Base-by-base conservation (phyloP, 2,888 invertebrate species). In the Dendrolimus houi region DNA sequence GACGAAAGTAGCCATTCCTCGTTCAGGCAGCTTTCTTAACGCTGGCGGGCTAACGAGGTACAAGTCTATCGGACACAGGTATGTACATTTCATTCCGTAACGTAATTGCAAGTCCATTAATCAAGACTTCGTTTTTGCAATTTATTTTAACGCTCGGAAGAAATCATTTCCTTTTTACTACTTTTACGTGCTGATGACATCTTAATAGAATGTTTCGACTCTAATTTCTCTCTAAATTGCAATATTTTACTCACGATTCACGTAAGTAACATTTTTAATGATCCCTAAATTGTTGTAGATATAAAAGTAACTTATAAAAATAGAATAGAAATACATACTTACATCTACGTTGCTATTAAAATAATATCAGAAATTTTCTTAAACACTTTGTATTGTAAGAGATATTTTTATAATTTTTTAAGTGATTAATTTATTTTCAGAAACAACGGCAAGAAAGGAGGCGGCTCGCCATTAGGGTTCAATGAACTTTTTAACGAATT, bases 401-500 rank as follows among this genome's bases (percentile, higher is more conserved):
- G 29, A 29, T 29, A 29, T 29, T 29, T 6, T 17, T 2, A 17
- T 2, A 17, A 17, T 17, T 17, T 17, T 17, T 54, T 55, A 53
- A 55, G 55, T 54, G 47, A 55, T 40, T 55, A 41, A 52, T 65
- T 62, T 53, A 54, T 57, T 91, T 92, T 63, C 85, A 93, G 93
- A 75, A 91, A 91, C 66, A 93, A 93, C 71, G 93, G 93, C 17
- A 92, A 93, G 72, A 92, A 92, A 60, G 92, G 92, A 62, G 94
- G 94, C 56, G 95, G 96, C 56, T 96, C 96, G 65, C 96, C 96
- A 57, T 88, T 96, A 69, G 96, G 96, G 72, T 96, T 96, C 86
- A 95, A 95, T 75, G 96, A 96, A 87, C 92, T 96, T 70, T 96
- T 96, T 81, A 95, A 96, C 81, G 96, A 96, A 89, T 95, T 96